Evolutionary conservation across 2,888 invertebrate genomes (phyloP).

Genomic region (Hypsopygia costalis): DNA sequence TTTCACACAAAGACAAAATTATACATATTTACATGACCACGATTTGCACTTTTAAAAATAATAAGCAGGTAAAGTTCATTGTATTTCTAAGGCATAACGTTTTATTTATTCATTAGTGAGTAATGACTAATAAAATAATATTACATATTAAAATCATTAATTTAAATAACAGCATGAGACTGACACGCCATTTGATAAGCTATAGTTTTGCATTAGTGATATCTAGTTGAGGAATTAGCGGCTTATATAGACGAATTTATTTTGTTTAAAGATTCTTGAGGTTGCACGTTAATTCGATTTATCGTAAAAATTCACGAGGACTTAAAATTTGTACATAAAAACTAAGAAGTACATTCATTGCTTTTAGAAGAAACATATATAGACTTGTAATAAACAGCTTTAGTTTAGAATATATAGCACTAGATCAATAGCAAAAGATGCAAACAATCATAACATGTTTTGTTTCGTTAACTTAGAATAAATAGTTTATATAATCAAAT

Average conservation of each 20-base stretch:
- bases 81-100: not conserved
- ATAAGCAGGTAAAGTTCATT: not conserved
- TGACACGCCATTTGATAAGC: conserved; percentile 38
- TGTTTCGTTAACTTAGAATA: too few species aligned
- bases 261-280: conserved; percentile 26
- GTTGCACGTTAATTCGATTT: conserved; percentile 37
- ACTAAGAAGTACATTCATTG: conserved; percentile 17
- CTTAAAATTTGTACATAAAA: conserved; percentile 16
- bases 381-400: conserved; percentile 12
- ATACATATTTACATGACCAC: conserved; percentile 12
- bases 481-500: too few species aligned
- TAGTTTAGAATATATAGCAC: not conserved
- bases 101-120: not conserved
- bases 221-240: conserved; percentile 44
- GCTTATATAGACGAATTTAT: conserved; percentile 51
- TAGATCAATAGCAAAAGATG: too few species aligned
- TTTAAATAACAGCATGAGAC: conserved; percentile 44
- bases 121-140: not conserved
- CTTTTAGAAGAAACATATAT: conserved; percentile 19
- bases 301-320: conserved; percentile 23
- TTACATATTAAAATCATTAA: conserved; percentile 14
- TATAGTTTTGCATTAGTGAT: conserved; percentile 52
- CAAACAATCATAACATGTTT: too few species aligned
- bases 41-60: conserved; percentile 13
- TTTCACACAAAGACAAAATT: conserved; percentile 12